Base-by-base conservation (phyloP, 2,888 invertebrate genomes). In the Epistrophella euchroma region DNA sequence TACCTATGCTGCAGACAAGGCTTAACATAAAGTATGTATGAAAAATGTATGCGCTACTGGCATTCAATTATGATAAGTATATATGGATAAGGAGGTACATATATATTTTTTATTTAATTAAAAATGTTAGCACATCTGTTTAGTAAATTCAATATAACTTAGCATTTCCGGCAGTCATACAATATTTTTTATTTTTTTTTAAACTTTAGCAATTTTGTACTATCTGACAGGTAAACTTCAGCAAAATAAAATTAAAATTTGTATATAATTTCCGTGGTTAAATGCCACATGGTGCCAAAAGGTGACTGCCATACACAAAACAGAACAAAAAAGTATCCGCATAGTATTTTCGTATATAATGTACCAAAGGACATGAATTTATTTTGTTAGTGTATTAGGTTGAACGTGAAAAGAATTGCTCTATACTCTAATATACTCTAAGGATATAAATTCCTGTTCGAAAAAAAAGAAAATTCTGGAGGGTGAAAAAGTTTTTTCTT, bases 201-300 rank as follows among this genome's bases (percentile, higher is more conserved):
- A 28, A 64, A 64, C 64, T 64, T 64, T 28, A 2, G 13, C 32
- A 64, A 64, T 45, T 32, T 45, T 13, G 17, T 45, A 28, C 4
- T n/a, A 11, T 13, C 64, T 45, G 62, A 43, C 11, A 28, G 25
- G 43, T 28, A 25, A 62, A 28, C 45, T 47, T 45, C 17, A 28
- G 25, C 17, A 28, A 32, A 64, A 64, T 45, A 13, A 45, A 11
- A 64, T 64, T 32, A 28, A 32, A 17, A n/a, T 25, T 2, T 43
- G 5, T 25, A 25, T 25, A 45, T 28, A 1, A 1, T 45, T 45
- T 45, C 17, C 45, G 28, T 45, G 64, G 64, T 64, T 64, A 64
- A 32, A 64, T 17, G 64, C 64, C 64, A 64, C 28, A 64, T 47
- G 64, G 45, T 64, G 45, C 64, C 28, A 64, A 64, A 64, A 64